Evolutionary conservation across 2,888 invertebrate species (phyloP).

Genomic region (Melipona bicolor): DNA sequence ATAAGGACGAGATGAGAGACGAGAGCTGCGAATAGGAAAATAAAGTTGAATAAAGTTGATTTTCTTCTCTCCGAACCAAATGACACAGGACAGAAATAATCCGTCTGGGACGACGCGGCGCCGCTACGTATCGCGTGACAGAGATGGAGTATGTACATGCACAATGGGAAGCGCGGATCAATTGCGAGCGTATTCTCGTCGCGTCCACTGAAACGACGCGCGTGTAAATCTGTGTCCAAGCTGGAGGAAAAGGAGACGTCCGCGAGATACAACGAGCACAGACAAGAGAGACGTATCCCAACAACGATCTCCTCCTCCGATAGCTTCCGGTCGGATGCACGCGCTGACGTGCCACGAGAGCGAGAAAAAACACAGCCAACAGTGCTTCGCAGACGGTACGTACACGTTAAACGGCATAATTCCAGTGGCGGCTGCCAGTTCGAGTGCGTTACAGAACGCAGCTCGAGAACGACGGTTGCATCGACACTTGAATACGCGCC

Average conservation of each 20-base stretch:
- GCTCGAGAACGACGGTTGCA: slow-evolving; percentile 8
- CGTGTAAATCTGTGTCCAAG: slow-evolving; percentile 29
- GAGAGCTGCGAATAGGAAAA: too few relatives aligned
- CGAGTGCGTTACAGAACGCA: slow-evolving; percentile 34
- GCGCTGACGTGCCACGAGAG: slow-evolving; percentile 48
- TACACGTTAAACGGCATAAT: slow-evolving; percentile 37
- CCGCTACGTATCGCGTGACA: too few relatives aligned
- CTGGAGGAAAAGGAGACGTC: neutral
- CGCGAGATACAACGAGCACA: slow-evolving; percentile 15
- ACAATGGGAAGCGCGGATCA: neutral
- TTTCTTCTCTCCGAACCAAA: too few relatives aligned
- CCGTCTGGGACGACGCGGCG: too few relatives aligned
- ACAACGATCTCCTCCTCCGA: slow-evolving; percentile 1
- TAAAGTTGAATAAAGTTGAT: too few relatives aligned
- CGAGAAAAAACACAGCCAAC: slow-evolving; percentile 46
- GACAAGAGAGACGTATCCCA: slow-evolving; percentile 9
- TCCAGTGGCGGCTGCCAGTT: slow-evolving; percentile 42
- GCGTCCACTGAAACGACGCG: slow-evolving; percentile 14
- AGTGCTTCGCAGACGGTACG: too few relatives aligned
- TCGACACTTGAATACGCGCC: slow-evolving; percentile 21
- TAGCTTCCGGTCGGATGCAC: slow-evolving; percentile 56
- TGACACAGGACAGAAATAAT: too few relatives aligned
- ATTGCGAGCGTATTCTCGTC: slow-evolving; percentile 14
- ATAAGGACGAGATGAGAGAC: too few relatives aligned
- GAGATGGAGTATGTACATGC: neutral